Conservation (phyloP, 2,888 invertebrate species). For the Lamellibrachia satsuma region DNA sequence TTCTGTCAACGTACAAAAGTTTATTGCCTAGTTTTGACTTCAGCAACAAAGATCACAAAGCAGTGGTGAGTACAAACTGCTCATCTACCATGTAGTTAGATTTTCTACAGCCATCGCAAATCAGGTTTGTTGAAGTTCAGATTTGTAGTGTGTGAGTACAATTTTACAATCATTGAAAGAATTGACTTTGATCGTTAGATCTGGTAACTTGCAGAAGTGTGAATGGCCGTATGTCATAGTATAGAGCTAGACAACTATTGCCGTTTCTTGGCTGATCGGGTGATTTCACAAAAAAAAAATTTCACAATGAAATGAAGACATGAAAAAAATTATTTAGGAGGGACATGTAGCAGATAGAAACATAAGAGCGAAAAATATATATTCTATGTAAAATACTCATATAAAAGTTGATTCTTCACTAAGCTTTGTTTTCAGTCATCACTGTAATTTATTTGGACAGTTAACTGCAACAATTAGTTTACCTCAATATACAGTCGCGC, state of each 20-base stretch:
- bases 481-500: background rate
- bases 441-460: background rate
- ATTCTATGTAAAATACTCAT: background rate
- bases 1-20: conserved; percentile 59
- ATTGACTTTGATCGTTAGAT: no score
- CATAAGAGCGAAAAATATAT: no score
- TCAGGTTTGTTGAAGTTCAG: background rate
- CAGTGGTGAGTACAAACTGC: conserved; percentile 26
- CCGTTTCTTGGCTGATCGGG: no score
- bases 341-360: no score
- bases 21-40: conserved; percentile 58
- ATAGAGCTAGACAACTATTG: no score
- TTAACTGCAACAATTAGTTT: background rate
- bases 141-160: no score
- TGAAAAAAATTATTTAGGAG: no score
- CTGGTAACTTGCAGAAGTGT: no score
- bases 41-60: conserved; percentile 53
- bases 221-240: no score
- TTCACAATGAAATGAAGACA: no score
- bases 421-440: background rate
- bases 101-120: background rate
- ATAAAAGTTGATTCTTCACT: background rate
- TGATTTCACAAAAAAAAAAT: no score
- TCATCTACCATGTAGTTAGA: background rate
- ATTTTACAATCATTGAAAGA: no score